Percentiles rank a stretch among this genome's conserved stretches.
Conservation (phyloP, 2,113 vertebrate species). For the Arizona elegans region DNA sequence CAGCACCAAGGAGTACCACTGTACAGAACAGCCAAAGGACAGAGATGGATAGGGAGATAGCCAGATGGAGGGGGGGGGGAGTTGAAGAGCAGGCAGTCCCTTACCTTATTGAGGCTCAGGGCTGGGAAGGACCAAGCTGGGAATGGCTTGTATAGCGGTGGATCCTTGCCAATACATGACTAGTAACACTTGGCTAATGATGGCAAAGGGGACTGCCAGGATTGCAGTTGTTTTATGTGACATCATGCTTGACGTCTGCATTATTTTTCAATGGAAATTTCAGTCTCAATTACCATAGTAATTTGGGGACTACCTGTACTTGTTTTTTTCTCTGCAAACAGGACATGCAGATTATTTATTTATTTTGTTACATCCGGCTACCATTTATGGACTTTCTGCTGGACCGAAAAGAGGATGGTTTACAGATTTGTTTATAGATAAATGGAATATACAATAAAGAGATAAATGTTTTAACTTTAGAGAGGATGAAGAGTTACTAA, state of each 20-base stretch:
- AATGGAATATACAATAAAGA: neutral
- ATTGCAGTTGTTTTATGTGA: neutral
- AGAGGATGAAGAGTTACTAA: neutral
- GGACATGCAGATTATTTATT: neutral
- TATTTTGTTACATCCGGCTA: neutral
- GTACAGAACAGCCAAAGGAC: neutral
- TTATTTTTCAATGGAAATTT: too few species aligned
- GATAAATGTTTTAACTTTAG: neutral
- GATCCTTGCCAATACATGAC: neutral
- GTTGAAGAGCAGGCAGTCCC: neutral
- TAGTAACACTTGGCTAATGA: neutral
- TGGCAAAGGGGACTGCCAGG: neutral
- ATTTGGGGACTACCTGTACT: neutral
- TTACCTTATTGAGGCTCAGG: neutral
- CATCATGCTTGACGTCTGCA: neutral
- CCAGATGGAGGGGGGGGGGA: neutral
- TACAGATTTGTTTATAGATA: neutral
- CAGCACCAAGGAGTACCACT: neutral
- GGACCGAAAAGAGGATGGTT: neutral
- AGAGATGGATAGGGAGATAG: neutral
- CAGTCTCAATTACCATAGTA: too few species aligned
- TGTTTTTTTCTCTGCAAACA: neutral
- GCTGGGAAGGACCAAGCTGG: neutral
- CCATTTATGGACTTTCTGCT: neutral
- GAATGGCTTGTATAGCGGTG: neutral